Evolutionary conservation across 1,140 invertebrate genomes (phyloP), one percentile per base, ranked within the genome.

Genomic region (Dufourea novaeangliae): DNA sequence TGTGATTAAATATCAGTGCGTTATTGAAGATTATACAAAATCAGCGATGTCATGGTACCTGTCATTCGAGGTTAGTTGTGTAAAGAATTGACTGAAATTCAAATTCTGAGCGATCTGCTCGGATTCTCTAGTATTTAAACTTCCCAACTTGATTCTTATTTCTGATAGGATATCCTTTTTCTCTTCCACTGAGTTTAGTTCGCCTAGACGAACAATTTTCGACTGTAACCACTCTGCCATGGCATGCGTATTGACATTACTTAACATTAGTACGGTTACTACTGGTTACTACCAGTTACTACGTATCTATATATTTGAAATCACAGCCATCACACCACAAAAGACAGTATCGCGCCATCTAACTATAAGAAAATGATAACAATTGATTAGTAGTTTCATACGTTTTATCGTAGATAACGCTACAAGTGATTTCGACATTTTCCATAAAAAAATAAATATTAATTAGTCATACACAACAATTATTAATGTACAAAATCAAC

Each of bases 31-130:
- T 66, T 59, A 2, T 4, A 39, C 25, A 46, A 82, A 88, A 83
- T 71, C 37, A 69, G 56, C 54, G 22, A 12, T 46, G 52, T 83
- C 78, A 87, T 80, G 85, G 25, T 90, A 93, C 92, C 86, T 90
- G 75, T 92, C 89, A 80, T 86, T 88, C 7, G 89, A 90, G 88
- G 90, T 90, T 90, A 93, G 61, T 25, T 92, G 81, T 27, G 76
- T 59, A 74, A 91, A 89, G 8, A 92, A 68, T 17, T 72, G 76
- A 10, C 67, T 79, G 44, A 90, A 79, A 69, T 91, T 81, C 25
- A 92, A 70, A 79, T 79, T 86, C 2, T 67, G 61, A 44, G 84
- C 76, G n/a, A 92, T 69, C 50, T 88, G 81, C 37, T 86, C 67
- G 8, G 66, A 32, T 64, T 92, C 89, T 25, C 57, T 41, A 11